phyloP scores from a whole-genome alignment of 2,888 invertebrate genomes.

The Acrobasis repandana region DNA sequence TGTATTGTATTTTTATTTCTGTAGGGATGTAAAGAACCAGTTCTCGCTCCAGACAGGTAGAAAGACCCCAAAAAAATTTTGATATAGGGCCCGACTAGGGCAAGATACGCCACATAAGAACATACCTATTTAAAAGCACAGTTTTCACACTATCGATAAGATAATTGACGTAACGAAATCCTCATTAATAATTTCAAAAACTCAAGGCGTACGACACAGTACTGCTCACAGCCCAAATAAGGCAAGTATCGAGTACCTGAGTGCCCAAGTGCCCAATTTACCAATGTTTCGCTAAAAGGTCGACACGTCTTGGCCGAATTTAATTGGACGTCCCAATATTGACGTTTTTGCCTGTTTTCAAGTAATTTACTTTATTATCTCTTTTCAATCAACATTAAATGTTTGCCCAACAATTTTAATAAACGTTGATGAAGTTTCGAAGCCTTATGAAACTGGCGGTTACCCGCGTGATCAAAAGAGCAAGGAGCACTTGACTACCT shows the following conservation, averaged over 20 bases:
- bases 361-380: background rate
- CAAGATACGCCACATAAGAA: too few species aligned
- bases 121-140: too few species aligned
- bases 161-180: background rate
- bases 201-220: background rate
- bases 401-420: background rate
- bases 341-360: background rate
- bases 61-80: too few species aligned
- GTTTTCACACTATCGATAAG: too few species aligned
- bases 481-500: too few species aligned
- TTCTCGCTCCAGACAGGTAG: too few species aligned
- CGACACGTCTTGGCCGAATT: background rate
- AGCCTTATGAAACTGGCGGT: background rate
- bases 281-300: background rate
- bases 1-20: too few species aligned
- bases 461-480: too few species aligned
- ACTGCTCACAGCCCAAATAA: background rate
- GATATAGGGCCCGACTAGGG: too few species aligned
- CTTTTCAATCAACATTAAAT: background rate
- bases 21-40: too few species aligned
- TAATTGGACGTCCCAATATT: background rate
- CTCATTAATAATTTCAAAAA: background rate
- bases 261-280: too few species aligned
- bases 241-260: background rate
- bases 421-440: background rate